Evolutionary conservation across 1,140 invertebrate species (phyloP), one percentile per base, ranked within the genome.

Genomic region (Saccostrea echinata): DNA sequence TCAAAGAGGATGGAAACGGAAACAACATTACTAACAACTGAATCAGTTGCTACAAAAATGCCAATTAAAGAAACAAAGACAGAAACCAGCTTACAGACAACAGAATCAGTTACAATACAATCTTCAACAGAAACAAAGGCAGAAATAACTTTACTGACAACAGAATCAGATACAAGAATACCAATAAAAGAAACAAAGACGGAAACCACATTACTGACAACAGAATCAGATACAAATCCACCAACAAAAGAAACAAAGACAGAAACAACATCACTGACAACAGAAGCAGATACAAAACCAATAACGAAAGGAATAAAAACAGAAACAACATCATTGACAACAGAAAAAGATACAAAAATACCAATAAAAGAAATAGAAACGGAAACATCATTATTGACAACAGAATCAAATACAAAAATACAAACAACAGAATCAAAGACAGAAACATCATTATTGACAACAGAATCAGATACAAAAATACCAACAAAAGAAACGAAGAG

Each of bases 91-190:
- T 13, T 55, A n/a, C 16, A n/a, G n/a, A 27, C 1, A 35, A 76
- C 4, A 3, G 24, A 76, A 76, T 21, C 68, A 27, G 0, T 3
- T 27, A 8, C 68, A 76, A 76, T 8, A 68, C 1, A 21, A 68
- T 3, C 68, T 30, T 27, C n/a, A 27, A 80, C 68, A 51, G 86
- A 81, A 84, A 82, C 81, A 87, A 27, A 57, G 71, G 33, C 86
- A 84, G 24, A 3, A 27, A 33, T 13, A 55, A 35, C 8, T 9
- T 51, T 8, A 64, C 3, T 35, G 18, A 3, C 55, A 64, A 82
- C 11, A 57, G 18, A 53, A 87, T 55, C 82, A 87, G 16, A 33
- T 64, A 64, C 86, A 64, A 83, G 55, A 87, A 82, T 13, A 33
- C 30, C 80, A 81, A 43, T 71, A 81, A 64, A 11, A 33, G 55